Percentiles rank a stretch among this genome's conserved stretches.
These are phyloP conservation scores for Blennius ocellaris DNA, from an alignment of 2,113 vertebrate genomes.

Conservation along the genomic window DNA sequence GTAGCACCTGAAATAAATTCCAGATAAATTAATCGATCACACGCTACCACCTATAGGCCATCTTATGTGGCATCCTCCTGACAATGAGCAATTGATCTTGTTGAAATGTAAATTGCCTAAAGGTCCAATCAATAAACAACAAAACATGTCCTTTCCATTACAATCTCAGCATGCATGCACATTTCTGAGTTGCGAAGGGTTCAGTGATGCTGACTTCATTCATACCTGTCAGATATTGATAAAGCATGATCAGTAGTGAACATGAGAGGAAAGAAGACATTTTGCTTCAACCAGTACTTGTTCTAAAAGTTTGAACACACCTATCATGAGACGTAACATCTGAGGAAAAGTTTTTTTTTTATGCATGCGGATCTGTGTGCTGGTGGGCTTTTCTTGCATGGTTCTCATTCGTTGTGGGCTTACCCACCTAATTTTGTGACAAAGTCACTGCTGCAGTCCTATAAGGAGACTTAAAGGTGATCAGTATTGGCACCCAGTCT, in stretches of 20 bases:
- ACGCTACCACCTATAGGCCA: background rate
- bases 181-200: background rate
- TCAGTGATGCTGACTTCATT: constrained; percentile 1
- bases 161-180: background rate
- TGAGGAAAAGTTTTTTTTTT: constrained; percentile 4
- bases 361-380: background rate
- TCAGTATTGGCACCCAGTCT: constrained; percentile 20
- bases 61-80: background rate
- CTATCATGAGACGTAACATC: background rate
- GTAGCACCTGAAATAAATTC: background rate
- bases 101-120: background rate
- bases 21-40: constrained; percentile 2
- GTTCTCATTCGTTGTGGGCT: constrained; percentile 13
- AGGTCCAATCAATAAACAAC: background rate
- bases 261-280: constrained; percentile 18
- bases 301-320: constrained; percentile 17
- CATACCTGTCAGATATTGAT: constrained; percentile 1
- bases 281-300: constrained; percentile 25
- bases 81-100: background rate
- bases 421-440: constrained; percentile 12
- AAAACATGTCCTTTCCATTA: background rate
- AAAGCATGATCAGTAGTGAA: constrained; percentile 15
- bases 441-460: constrained; percentile 12
- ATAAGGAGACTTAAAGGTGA: constrained; percentile 60
- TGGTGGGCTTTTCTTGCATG: constrained; percentile 5